Evolutionary conservation across 2,888 invertebrate genomes (phyloP), one percentile per base, ranked within the genome.

Genomic region (Dasysyrphus tricinctus): DNA sequence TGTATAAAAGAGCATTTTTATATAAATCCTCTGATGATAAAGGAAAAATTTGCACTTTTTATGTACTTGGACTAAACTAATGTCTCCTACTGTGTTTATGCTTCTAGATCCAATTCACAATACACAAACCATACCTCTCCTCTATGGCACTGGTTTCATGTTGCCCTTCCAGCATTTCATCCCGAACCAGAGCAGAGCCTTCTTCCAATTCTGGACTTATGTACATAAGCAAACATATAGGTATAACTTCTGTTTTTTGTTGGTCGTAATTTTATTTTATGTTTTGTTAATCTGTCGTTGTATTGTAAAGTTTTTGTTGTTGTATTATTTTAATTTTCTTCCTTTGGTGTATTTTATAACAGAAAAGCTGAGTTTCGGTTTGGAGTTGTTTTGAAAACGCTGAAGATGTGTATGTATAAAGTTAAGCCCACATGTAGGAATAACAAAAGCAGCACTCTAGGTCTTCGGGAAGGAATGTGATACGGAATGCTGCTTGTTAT

Each of bases 381-480:
- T 72, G 63, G 63, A 73, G 73, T 81, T 80, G 76, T 76, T 67
- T 65, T 72, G 76, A 73, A 70, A 34, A 37, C 5, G 29, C 65
- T 75, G 72, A 12, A 0, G 2, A 3, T 54, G 49, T 42, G 37
- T 69, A 19, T 56, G 24, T 24, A 24, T 24, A 24, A 24, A 42
- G 77, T 14, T 49, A 49, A 19, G 49, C 7, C 14, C n/a, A 49
- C 12, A 59, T 59, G 59, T 34, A 74, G 54, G 54, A 84, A 70
- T 37, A 70, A 54, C 59, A 73, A 59, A 61, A 77, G 80, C 76
- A 75, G 75, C 86, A 82, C 86, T 86, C 78, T 79, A 82, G 84
- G 88, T 88, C 88, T 88, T 88, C 85, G 63, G 81, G 47, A 56
- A 74, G 88, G 88, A 88, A 88, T 88, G 87, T 80, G 87, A 88